Conservation (phyloP, 2,888 invertebrate genomes). For the Watsonalla binaria region DNA sequence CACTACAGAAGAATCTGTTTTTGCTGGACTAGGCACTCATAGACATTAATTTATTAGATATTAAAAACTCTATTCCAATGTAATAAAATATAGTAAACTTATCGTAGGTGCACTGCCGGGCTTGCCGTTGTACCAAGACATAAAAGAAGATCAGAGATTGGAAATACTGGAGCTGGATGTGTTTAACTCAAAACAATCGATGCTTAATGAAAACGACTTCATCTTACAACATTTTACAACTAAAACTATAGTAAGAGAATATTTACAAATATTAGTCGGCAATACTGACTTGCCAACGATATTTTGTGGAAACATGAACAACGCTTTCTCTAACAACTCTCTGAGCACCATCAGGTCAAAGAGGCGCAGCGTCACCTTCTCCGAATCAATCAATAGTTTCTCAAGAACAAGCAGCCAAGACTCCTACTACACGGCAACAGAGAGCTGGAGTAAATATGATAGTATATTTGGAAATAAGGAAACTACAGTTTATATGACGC, state of each 20-base stretch:
- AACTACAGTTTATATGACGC: conserved; percentile 54
- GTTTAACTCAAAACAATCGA: conserved; percentile 8
- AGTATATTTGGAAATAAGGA: conserved; percentile 37
- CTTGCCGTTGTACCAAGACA: conserved; percentile 47
- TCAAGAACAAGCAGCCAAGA: conserved; percentile 18
- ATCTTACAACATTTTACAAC: conserved; percentile 12
- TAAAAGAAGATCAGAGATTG: conserved; percentile 39
- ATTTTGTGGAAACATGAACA: conserved; percentile 7
- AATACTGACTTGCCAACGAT: conserved; percentile 13
- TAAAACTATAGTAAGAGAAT: conserved; percentile 17
- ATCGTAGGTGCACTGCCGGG: conserved; percentile 59
- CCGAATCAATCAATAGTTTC: conserved; percentile 24
- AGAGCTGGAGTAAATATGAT: conserved; percentile 8
- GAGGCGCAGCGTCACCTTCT: conserved; percentile 31
- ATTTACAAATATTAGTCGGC: conserved; percentile 16
- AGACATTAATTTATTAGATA: neutral
- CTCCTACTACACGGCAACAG: conserved; percentile 7
- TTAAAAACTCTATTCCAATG: conserved; percentile 9
- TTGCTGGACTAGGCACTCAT: neutral
- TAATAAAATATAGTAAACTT: conserved; percentile 42
- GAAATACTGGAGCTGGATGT: conserved; percentile 21
- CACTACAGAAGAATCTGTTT: neutral
- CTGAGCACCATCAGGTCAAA: conserved; percentile 25
- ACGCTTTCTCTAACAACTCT: conserved; percentile 17
- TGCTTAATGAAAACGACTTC: conserved; percentile 8